phyloP scores from a whole-genome alignment of 64 coral and sea anemone genomes.

The Astreopora myriophthalma region DNA sequence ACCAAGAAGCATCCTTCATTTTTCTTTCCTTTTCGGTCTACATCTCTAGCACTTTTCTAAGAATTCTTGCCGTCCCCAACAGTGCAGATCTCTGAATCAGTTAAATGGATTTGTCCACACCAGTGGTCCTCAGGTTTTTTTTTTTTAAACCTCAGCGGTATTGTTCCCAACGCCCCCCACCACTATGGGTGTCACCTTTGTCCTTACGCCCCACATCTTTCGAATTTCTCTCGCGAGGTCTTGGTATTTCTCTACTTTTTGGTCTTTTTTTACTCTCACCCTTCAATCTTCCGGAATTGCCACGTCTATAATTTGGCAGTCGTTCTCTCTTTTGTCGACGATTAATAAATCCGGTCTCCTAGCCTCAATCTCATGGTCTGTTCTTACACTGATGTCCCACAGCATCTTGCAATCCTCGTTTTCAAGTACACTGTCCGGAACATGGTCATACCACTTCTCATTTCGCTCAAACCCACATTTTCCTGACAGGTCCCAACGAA shows the following conservation, averaged over 20 bases:
- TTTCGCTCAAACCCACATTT: neutral
- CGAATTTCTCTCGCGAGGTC: slow-evolving; percentile 17
- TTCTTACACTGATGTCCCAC: slow-evolving; percentile 24
- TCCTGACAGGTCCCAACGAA: slow-evolving; percentile 20
- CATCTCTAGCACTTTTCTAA: neutral
- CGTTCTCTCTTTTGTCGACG: too few species aligned
- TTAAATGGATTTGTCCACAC: neutral
- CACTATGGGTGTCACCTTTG: slow-evolving; percentile 36
- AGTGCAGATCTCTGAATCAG: too few species aligned
- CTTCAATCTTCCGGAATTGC: too few species aligned
- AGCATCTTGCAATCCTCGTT: slow-evolving; percentile 36
- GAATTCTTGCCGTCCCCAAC: neutral
- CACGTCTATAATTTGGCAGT: too few species aligned
- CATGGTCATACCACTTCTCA: slow-evolving; percentile 45
- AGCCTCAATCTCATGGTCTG: slow-evolving; percentile 27
- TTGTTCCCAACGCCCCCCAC: slow-evolving; percentile 38
- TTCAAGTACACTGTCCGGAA: slow-evolving; percentile 13
- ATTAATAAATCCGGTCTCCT: too few species aligned
- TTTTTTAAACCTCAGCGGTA: slow-evolving; percentile 19
- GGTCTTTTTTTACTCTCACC: slow-evolving; percentile 16
- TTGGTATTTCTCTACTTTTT: slow-evolving; percentile 41
- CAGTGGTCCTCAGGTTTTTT: slow-evolving; percentile 4
- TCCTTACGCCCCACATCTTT: slow-evolving; percentile 38
- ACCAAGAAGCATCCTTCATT: too few species aligned
- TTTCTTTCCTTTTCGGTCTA: neutral